phyloP scores from a whole-genome alignment of 2,888 invertebrate species.

The Clanis bilineata region DNA sequence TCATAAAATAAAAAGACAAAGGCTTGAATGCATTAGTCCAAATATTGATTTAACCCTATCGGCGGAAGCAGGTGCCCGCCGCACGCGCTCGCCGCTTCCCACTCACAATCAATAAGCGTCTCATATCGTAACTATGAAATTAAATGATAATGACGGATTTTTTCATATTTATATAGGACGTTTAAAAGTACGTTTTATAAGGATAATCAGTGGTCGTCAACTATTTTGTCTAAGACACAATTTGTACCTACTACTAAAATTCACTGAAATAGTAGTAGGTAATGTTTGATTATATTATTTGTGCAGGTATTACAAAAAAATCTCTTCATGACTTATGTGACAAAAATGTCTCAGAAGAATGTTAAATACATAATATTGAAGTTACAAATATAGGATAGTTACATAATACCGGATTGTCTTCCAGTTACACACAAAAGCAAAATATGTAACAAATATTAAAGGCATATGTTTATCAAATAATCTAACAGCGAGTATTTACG shows the following conservation, averaged over 20 bases:
- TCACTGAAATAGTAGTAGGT: too few relatives aligned
- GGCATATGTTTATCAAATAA: too few relatives aligned
- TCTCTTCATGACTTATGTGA: not conserved
- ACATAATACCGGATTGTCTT: too few relatives aligned
- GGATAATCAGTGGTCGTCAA: conserved; percentile 47
- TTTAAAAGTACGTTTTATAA: conserved; percentile 69
- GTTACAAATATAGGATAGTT: too few relatives aligned
- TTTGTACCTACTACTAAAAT: too few relatives aligned
- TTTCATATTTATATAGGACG: conserved; percentile 73
- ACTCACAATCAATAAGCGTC: conserved; percentile 72
- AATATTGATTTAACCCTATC: conserved; percentile 82
- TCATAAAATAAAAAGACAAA: conserved; percentile 52
- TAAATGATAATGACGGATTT: conserved; percentile 80
- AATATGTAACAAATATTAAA: too few relatives aligned
- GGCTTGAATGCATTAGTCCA: conserved; percentile 73
- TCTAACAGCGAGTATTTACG: too few relatives aligned
- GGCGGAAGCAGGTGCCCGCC: conserved; percentile 76
- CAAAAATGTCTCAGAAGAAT: not conserved
- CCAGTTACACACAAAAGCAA: too few relatives aligned
- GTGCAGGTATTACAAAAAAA: not conserved
- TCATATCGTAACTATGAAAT: conserved; percentile 78
- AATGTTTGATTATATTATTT: too few relatives aligned
- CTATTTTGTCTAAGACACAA: conserved; percentile 34
- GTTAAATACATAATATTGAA: too few relatives aligned
- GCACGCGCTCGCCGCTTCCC: conserved; percentile 58